These are phyloP conservation scores for Tethya wilhelma DNA, from an alignment of 37 sponge, comb jelly and placozoan species.

Conservation along the genomic window DNA sequence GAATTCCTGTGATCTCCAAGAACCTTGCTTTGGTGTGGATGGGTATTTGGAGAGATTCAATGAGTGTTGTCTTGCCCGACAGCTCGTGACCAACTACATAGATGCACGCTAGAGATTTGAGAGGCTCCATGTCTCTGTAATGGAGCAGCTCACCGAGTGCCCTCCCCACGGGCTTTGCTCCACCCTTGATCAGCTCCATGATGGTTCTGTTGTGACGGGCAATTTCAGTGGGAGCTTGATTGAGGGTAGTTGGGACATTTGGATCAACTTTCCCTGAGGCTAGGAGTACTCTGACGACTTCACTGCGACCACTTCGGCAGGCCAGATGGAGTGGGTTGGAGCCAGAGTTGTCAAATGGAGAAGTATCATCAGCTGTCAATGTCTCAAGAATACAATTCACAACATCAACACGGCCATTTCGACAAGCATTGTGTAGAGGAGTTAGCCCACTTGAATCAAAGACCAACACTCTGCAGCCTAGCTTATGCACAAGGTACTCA, in stretches of 20 bases:
- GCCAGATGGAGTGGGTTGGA: conserved; percentile 37
- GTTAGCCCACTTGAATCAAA: conserved; percentile 1
- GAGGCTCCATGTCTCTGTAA: neutral
- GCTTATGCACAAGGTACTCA: conserved; percentile 36
- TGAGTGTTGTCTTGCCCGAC: conserved; percentile 65
- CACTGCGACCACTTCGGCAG: conserved; percentile 16
- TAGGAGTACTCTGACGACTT: conserved; percentile 19
- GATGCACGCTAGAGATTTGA: conserved; percentile 27
- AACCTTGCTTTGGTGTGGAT: neutral
- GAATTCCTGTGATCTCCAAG: too few relatives aligned
- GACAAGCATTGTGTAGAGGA: conserved; percentile 44
- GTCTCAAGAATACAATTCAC: conserved; percentile 27
- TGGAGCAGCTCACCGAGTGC: neutral
- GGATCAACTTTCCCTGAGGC: conserved; percentile 26
- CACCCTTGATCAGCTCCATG: conserved; percentile 37
- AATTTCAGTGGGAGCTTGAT: conserved; percentile 9
- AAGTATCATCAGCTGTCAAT: too few relatives aligned
- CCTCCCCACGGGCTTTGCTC: conserved; percentile 21
- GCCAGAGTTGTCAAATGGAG: conserved; percentile 10
- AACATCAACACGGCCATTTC: conserved; percentile 21
- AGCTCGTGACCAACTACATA: conserved; percentile 47
- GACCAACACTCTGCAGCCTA: neutral
- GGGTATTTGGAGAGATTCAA: conserved; percentile 33
- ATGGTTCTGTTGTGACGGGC: conserved; percentile 13
- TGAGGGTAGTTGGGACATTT: neutral